phyloP scores from a whole-genome alignment of 1,140 invertebrate genomes.

The Drosophila bifasciata region DNA sequence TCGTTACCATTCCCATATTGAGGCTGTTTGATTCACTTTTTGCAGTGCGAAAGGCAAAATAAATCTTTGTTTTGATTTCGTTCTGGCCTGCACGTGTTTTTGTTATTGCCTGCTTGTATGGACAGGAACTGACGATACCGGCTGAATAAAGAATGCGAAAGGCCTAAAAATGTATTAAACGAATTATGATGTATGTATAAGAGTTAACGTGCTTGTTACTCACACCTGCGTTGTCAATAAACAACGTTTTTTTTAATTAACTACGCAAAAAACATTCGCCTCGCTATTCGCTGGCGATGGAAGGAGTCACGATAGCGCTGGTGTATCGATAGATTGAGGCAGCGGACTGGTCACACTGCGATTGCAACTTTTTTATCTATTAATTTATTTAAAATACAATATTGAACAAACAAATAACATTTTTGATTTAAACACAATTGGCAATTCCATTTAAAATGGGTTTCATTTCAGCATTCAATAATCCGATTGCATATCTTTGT shows the following conservation, averaged over 20 bases:
- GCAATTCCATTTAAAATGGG: no score
- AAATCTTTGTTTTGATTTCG: conserved; percentile 18
- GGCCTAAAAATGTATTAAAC: conserved; percentile 3
- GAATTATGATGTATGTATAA: background rate
- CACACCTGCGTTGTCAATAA: conserved; percentile 16
- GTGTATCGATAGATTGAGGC: conserved; percentile 9
- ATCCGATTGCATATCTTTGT: background rate
- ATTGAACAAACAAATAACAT: no score
- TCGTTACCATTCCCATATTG: conserved; percentile 82
- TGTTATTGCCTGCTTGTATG: conserved; percentile 17
- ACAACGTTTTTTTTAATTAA: conserved; percentile 28
- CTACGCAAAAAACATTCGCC: conserved; percentile 51
- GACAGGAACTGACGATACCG: no score
- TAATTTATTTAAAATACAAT: no score
- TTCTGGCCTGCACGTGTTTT: conserved; percentile 60
- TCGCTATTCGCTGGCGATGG: conserved; percentile 1
- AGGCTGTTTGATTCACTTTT: conserved; percentile 15
- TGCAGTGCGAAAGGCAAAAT: conserved; percentile 3
- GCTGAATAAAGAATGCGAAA: no score
- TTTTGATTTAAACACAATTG: no score
- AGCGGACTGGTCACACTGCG: background rate
- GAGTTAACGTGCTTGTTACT: background rate
- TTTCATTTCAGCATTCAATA: no score
- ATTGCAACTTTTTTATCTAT: conserved; percentile 2
- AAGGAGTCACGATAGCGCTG: background rate